Evolutionary conservation across 1,140 invertebrate genomes (phyloP).

Genomic region (Hyposmocoma kahamanoa): DNA sequence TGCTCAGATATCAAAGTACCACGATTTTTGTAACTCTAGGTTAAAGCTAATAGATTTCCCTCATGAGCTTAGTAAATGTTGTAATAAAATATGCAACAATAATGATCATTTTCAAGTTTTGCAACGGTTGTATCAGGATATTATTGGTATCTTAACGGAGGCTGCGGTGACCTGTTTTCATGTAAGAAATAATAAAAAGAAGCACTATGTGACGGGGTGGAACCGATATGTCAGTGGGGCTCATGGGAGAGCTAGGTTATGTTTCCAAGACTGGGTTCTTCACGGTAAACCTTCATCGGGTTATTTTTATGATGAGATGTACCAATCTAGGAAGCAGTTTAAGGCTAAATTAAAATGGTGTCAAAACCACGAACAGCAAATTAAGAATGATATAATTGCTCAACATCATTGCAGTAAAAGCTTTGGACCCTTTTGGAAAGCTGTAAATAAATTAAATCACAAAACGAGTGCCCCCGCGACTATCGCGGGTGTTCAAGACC

Average conservation of each 20-base stretch:
- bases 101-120: background rate
- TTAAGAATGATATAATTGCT: slow-evolving; percentile 5
- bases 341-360: slow-evolving; percentile 7
- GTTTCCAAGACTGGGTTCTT: background rate
- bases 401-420: background rate
- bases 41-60: background rate
- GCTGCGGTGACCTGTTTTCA: background rate
- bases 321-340: background rate
- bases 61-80: background rate
- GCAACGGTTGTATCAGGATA: background rate
- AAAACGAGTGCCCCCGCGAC: background rate
- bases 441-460: background rate
- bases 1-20: background rate
- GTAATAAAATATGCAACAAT: background rate
- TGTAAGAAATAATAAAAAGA: background rate
- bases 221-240: background rate
- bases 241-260: slow-evolving; percentile 4
- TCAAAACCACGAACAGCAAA: slow-evolving; percentile 8
- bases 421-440: slow-evolving; percentile 8
- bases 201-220: slow-evolving; percentile 1
- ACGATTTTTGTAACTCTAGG: background rate
- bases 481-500: background rate
- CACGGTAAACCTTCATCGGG: background rate
- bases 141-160: background rate
- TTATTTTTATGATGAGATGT: background rate